These are phyloP conservation scores for Loris lydekkerianus DNA, from an alignment of 2,797 vertebrate genomes.

Conservation along the genomic window DNA sequence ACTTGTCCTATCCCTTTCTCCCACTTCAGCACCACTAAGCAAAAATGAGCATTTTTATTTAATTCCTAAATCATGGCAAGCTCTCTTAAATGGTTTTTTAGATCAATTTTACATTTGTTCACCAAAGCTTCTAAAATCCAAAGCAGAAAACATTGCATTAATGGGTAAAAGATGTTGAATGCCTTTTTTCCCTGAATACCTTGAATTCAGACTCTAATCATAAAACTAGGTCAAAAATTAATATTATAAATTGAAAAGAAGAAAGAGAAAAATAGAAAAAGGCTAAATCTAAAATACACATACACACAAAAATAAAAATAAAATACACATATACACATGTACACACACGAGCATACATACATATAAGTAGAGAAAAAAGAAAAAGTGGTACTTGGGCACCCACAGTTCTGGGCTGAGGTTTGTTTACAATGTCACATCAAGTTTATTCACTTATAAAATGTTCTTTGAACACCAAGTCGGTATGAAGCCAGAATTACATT, in stretches of 20 bases:
- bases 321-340: not conserved
- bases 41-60: not conserved
- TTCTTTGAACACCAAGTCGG: slow-evolving; percentile 35
- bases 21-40: not conserved
- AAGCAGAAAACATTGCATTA: slow-evolving; percentile 70
- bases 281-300: not conserved
- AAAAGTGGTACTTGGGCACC: not conserved
- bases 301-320: not conserved
- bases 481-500: not conserved
- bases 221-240: slow-evolving; percentile 66
- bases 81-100: slow-evolving; percentile 62
- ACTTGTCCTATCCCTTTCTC: not conserved
- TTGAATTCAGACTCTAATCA: slow-evolving; percentile 54
- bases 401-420: slow-evolving; percentile 32
- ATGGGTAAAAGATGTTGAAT: slow-evolving; percentile 70
- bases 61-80: slow-evolving; percentile 51
- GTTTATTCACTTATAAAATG: slow-evolving; percentile 24
- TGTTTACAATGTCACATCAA: slow-evolving; percentile 32
- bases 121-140: slow-evolving; percentile 69
- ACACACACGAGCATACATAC: too few species aligned
- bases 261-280: not conserved
- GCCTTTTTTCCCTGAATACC: slow-evolving; percentile 63
- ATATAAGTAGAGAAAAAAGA: slow-evolving; percentile 28
- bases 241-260: slow-evolving; percentile 57
- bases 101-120: slow-evolving; percentile 66